A percentile compares a stretch with the other conserved stretches of the same genome.
These are phyloP conservation scores for Euplexia lucipara DNA, from an alignment of 2,888 invertebrate genomes.

Conservation along the genomic window DNA sequence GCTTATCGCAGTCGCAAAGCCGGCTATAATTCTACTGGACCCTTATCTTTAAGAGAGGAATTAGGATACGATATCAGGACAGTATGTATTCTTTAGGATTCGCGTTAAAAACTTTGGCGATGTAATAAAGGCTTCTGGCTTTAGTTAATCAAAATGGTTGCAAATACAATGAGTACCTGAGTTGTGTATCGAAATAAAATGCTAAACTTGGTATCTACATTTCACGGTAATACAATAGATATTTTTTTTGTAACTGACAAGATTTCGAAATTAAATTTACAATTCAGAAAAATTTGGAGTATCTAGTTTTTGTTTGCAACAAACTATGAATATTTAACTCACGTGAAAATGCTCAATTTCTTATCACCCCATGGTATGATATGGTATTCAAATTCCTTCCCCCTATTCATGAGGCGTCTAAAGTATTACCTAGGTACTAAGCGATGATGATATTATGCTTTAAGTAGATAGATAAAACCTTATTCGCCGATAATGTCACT, in stretches of 20 bases:
- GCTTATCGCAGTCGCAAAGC: constrained; percentile 54
- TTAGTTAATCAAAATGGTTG: background rate
- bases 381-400: background rate
- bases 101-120: background rate
- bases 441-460: background rate
- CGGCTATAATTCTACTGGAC: constrained; percentile 50
- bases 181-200: no score
- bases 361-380: background rate
- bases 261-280: no score
- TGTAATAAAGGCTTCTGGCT: background rate
- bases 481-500: background rate
- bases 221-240: no score
- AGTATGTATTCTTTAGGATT: constrained; percentile 7
- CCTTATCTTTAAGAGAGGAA: constrained; percentile 50
- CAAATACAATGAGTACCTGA: no score
- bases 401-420: background rate
- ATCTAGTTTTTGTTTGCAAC: no score
- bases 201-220: no score
- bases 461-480: constrained; percentile 22
- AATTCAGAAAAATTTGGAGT: no score
- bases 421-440: background rate
- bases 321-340: no score
- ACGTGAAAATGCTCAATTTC: no score
- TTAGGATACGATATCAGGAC: constrained; percentile 39
- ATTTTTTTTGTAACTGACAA: no score